Conservation (phyloP, 2,888 invertebrate species). For the Andrena chrysosceles region DNA sequence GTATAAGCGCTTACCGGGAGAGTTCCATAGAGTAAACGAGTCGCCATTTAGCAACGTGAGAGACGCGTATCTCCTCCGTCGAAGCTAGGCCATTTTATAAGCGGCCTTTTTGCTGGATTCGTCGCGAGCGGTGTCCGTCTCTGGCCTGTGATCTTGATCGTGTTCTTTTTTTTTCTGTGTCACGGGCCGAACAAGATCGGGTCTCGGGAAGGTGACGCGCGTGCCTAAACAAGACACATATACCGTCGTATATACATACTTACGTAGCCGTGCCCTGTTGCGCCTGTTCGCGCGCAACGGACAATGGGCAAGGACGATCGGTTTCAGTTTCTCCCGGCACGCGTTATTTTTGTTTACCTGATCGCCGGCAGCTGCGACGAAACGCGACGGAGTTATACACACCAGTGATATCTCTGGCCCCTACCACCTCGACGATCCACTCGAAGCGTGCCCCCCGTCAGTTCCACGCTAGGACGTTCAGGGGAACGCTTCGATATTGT, state of each 20-base stretch:
- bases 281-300: constrained; percentile 39
- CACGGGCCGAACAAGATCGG: constrained; percentile 54
- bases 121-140: neutral
- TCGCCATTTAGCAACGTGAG: constrained; percentile 68
- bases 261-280: neutral
- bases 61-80: constrained; percentile 43
- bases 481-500: neutral
- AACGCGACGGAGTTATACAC: neutral
- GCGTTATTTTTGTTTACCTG: constrained; percentile 58
- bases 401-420: neutral
- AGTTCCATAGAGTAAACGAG: constrained; percentile 68
- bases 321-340: constrained; percentile 42
- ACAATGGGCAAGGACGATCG: constrained; percentile 65
- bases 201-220: constrained; percentile 45
- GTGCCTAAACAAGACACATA: constrained; percentile 23
- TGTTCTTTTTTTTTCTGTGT: constrained; percentile 60
- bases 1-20: constrained; percentile 68
- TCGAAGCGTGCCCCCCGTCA: neutral
- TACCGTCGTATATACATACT: neutral
- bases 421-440: neutral
- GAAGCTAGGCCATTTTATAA: neutral
- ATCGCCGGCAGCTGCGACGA: constrained; percentile 22
- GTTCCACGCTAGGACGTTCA: neutral
- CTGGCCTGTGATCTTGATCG: constrained; percentile 59
- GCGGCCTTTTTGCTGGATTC: neutral